These are phyloP conservation scores for Aphelinus atriplicis DNA, from an alignment of 1,140 invertebrate species.

Conservation along the genomic window DNA sequence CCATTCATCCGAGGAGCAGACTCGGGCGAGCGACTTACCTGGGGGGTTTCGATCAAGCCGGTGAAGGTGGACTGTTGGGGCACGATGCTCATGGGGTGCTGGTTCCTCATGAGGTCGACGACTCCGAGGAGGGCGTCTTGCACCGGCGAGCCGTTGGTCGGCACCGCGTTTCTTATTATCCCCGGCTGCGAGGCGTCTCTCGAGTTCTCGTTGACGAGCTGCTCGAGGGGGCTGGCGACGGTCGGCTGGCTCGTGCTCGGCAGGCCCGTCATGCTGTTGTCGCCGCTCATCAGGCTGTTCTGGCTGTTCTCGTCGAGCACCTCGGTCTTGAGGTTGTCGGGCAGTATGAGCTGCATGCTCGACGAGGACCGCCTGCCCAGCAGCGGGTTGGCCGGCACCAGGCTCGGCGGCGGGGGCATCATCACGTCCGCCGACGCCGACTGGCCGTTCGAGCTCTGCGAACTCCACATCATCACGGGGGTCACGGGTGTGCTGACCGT, in stretches of 20 bases:
- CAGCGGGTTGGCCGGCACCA: constrained; percentile 54
- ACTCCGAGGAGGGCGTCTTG: constrained; percentile 60
- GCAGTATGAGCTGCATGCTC: constrained; percentile 61
- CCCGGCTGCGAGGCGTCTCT: constrained; percentile 50
- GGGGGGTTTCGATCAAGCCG: constrained; percentile 56
- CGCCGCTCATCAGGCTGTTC: constrained; percentile 65
- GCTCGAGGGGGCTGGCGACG: constrained; percentile 55
- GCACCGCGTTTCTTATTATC: constrained; percentile 49
- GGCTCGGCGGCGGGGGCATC: constrained; percentile 58
- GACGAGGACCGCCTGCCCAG: constrained; percentile 56
- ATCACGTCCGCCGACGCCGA: constrained; percentile 55
- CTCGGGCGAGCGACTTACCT: constrained; percentile 40
- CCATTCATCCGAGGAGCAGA: too few relatives aligned
- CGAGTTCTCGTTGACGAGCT: constrained; percentile 57
- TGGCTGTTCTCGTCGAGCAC: constrained; percentile 76
- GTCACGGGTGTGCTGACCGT: constrained; percentile 30
- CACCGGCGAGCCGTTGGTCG: constrained; percentile 48
- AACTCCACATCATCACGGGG: constrained; percentile 59
- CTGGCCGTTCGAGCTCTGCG: constrained; percentile 51
- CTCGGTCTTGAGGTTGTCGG: constrained; percentile 74
- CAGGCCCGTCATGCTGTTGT: constrained; percentile 63
- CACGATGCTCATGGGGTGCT: constrained; percentile 53
- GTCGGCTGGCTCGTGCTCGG: constrained; percentile 44
- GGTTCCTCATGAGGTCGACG: constrained; percentile 60
- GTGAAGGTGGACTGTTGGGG: constrained; percentile 54